Conservation (phyloP, 2,797 vertebrate genomes). For the Tenualosa thibaudeaui region DNA sequence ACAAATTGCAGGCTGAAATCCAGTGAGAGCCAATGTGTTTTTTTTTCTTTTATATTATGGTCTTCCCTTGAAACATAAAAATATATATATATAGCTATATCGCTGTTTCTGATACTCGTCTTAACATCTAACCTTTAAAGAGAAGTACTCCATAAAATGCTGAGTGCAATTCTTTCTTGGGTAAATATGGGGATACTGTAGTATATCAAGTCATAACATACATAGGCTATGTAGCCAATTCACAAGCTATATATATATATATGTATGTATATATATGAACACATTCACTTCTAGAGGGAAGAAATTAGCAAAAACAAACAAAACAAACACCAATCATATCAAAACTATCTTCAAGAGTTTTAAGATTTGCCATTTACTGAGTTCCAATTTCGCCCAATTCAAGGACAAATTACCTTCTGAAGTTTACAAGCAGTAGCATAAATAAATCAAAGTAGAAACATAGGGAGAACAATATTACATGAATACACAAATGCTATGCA, state of each 20-base stretch:
- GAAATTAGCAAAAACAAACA: conserved; percentile 51
- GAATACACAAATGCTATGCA: conserved; percentile 81
- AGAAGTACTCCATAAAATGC: conserved; percentile 71
- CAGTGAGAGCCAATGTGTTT: conserved; percentile 74
- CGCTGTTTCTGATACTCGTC: conserved; percentile 70
- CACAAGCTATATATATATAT: conserved; percentile 62
- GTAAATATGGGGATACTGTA: conserved; percentile 74
- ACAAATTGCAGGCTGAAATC: conserved; percentile 76
- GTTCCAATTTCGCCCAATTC: conserved; percentile 70
- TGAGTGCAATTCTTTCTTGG: conserved; percentile 80
- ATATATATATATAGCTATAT: conserved; percentile 52
- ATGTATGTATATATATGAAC: conserved; percentile 58
- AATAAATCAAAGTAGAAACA: conserved; percentile 72
- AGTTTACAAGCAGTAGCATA: conserved; percentile 82
- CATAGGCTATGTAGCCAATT: conserved; percentile 76
- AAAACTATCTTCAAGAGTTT: conserved; percentile 64
- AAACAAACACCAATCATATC: conserved; percentile 61
- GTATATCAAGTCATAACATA: conserved; percentile 78
- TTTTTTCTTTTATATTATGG: conserved; percentile 51
- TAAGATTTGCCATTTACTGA: conserved; percentile 74
- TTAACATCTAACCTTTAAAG: conserved; percentile 71
- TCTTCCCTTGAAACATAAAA: conserved; percentile 74
- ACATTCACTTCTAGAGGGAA: conserved; percentile 80
- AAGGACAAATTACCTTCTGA: conserved; percentile 72
- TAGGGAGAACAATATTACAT: conserved; percentile 74